phyloP scores from a whole-genome alignment of 2,797 vertebrate genomes.

The Rhynchotus rufescens region DNA sequence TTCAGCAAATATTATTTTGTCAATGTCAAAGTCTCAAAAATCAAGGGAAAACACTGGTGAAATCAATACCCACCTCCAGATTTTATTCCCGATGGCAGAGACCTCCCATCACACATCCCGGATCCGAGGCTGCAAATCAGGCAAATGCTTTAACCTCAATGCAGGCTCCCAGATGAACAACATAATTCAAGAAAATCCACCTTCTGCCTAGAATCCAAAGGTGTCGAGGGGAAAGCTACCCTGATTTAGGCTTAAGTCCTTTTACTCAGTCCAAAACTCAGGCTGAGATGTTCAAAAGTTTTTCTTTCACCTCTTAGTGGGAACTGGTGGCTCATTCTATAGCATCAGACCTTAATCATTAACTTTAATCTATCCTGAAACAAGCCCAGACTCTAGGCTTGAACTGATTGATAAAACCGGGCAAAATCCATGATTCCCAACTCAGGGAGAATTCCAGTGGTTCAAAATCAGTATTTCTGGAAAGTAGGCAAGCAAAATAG shows the following conservation, averaged over 20 bases:
- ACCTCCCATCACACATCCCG: not conserved
- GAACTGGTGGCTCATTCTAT: not conserved
- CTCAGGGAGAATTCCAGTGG: not conserved
- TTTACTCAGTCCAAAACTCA: not conserved
- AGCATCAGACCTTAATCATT: not conserved
- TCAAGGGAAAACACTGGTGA: not conserved
- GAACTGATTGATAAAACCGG: not conserved
- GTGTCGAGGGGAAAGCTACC: not conserved
- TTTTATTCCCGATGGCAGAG: not conserved
- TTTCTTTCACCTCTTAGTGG: not conserved
- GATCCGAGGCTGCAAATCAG: not conserved
- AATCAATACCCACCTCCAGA: constrained; percentile 44
- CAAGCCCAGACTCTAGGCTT: not conserved
- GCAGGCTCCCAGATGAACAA: not conserved
- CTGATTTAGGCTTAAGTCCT: not conserved
- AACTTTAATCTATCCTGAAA: constrained; percentile 4
- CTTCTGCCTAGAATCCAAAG: not conserved
- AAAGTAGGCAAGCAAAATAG: not conserved
- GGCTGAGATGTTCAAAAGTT: not conserved
- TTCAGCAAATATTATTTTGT: not conserved
- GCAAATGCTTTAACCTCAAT: not conserved
- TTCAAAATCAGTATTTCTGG: not conserved
- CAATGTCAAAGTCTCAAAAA: not conserved
- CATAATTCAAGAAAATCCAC: not conserved
- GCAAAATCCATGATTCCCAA: not conserved